Evolutionary conservation across 2,888 invertebrate species (phyloP), one percentile per base, ranked within the genome.

Genomic region (Drosophila falleni): DNA sequence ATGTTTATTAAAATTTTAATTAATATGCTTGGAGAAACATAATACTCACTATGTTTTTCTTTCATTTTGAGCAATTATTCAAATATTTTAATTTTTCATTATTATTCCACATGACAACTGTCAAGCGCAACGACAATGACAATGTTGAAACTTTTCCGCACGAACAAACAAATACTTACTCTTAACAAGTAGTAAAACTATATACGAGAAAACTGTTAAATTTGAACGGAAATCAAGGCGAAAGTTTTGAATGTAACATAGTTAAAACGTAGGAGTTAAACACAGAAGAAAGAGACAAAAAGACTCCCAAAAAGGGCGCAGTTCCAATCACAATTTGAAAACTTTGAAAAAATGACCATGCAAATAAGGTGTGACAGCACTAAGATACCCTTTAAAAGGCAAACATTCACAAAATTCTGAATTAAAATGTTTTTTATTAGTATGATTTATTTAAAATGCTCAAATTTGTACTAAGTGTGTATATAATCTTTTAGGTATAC

Each of bases 171-270:
- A 54, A 50, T 39, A 49, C 42, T 37, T 47, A 50, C 13, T 8
- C 13, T 19, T n/a, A 67, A 66, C 62, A 47, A 67, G 37, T 31
- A 47, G 37, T 23, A 60, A 50, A 53, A 39, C 46, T 47, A 60
- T 50, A 42, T 26, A 6, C 8, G 6, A 8, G 8, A 8, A 54
- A 13, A 39, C 58, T 31, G 49, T 62, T 55, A 55, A 60, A 53
- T 68, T 73, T 72, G 26, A 72, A 62, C 80, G 82, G 83, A 80
- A 82, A 72, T 63, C 74, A 42, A 58, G 68, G 83, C 76, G 83
- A 83, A 83, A 83, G 80, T 78, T 83, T 76, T 50, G 63, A 53
- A 56, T 44, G 29, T 54, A 23, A 23, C 23, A 23, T 23, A 65
- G 51, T 46, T 47, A 9, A 53, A 68, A 67, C 65, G 71, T 73